Base-by-base conservation (phyloP, 1,140 invertebrate species). In the Halictus rubicundus region DNA sequence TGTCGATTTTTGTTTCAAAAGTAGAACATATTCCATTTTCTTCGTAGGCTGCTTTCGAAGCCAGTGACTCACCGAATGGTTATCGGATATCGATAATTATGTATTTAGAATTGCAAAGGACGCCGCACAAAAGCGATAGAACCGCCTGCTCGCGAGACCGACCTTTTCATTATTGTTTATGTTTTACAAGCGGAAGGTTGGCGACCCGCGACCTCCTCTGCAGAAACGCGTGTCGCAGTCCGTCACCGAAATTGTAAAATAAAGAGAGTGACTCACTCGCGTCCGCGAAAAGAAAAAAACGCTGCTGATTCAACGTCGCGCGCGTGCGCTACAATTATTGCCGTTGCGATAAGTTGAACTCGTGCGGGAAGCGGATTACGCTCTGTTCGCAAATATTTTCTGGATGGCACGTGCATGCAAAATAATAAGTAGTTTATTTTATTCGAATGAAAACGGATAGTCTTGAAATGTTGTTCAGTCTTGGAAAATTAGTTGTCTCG, bases 251-350 rank as follows among this genome's bases (percentile, higher is more conserved):
- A 66, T 69, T 46, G 42, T n/a, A 27, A 0, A 25, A 25, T 68
- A 2, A 52, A 52, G 21, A 57, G 19, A 21, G 71, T 88, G 88
- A 90, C 69, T 88, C 87, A 89, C 66, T 14, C 14, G 12, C 42
- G 19, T 57, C 60, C 69, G 59, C 60, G 81, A 79, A 78, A 87
- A 32, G 27, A 32, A 32, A 88, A 88, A 84, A n/a, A 77, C 19
- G 54, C 65, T 0, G 86, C 83, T 91, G 89, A 91, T 88, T 91
- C 89, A 89, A 87, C 87, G 32, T 68, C 68, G 63, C 85, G 83
- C 87, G 90, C 85, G 83, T 86, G 90, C 89, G 89, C 77, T 79
- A 66, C 25, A 19, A 52, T 52, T 52, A 52, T 52, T 52, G 49
- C 49, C 49, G 49, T 16, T 10, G 16, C 12, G 49, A 52, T 32